Conservation (phyloP, 1,140 invertebrate genomes). For the Brachionus manjavacas region DNA sequence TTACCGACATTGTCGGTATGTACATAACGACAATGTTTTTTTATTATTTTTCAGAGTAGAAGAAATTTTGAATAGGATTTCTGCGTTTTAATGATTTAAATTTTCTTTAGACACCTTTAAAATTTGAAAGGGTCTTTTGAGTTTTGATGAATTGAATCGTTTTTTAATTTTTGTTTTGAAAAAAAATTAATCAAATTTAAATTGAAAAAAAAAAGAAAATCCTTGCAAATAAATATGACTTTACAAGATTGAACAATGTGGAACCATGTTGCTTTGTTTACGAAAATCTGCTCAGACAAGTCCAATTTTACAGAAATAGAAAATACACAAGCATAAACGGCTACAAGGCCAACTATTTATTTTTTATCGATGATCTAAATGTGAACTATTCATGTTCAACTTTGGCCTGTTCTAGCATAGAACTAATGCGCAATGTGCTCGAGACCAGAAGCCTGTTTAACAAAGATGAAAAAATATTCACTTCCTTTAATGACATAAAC, state of each 20-base stretch:
- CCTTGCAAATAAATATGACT: constrained; percentile 15
- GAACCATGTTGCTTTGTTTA: not conserved
- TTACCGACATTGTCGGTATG: too few species aligned
- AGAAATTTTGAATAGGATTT: too few species aligned
- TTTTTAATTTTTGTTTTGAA: not conserved
- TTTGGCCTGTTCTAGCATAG: not conserved
- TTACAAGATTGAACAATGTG: not conserved
- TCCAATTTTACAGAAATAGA: not conserved
- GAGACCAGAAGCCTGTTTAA: not conserved
- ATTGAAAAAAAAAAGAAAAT: not conserved
- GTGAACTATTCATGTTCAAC: not conserved
- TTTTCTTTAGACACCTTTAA: too few species aligned
- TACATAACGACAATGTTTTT: too few species aligned
- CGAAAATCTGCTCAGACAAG: not conserved
- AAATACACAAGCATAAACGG: not conserved
- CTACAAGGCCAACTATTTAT: constrained; percentile 7
- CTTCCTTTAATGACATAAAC: constrained; percentile 10
- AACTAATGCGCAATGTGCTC: not conserved
- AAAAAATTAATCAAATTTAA: not conserved
- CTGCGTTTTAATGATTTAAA: too few species aligned
- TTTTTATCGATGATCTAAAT: constrained; percentile 32
- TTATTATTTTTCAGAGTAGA: too few species aligned
- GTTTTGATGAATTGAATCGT: too few species aligned
- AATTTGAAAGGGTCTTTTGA: too few species aligned
- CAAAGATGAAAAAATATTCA: not conserved